Conservation (phyloP, 2,113 vertebrate species). For the Anser brachyrhynchus region DNA sequence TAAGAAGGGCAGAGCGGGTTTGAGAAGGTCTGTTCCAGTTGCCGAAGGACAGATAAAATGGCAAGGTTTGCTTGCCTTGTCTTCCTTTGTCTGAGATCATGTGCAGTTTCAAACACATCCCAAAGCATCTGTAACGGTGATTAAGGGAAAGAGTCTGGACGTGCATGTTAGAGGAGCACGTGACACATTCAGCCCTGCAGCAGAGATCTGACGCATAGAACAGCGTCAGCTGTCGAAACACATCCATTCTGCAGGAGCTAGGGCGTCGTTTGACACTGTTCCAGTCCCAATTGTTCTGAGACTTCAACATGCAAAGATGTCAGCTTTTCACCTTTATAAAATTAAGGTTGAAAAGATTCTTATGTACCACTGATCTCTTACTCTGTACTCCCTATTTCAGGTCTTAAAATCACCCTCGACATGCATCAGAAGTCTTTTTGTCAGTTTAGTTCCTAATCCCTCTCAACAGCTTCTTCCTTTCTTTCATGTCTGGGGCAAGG, state of each 20-base stretch:
- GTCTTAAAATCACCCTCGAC: not conserved
- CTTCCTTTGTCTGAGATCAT: conserved; percentile 27
- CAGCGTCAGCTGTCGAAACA: not conserved
- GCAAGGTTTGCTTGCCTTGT: not conserved
- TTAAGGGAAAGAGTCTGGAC: conserved; percentile 8
- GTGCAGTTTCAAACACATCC: not conserved
- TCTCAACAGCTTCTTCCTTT: not conserved
- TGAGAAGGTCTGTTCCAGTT: not conserved
- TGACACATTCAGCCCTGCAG: not conserved
- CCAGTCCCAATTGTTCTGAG: not conserved
- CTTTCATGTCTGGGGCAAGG: not conserved
- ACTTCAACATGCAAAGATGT: not conserved
- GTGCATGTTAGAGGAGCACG: not conserved
- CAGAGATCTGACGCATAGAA: not conserved
- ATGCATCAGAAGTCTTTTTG: not conserved
- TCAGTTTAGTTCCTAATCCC: not conserved
- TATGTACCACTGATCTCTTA: not conserved
- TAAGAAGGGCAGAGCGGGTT: not conserved
- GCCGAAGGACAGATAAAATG: not conserved
- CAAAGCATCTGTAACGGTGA: not conserved
- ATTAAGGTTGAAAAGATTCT: not conserved
- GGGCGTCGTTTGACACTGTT: not conserved
- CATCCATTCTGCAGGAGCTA: not conserved
- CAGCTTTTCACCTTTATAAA: not conserved
- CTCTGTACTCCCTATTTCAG: not conserved